phyloP scores from a whole-genome alignment of 2,113 vertebrate species.

The Columba livia region DNA sequence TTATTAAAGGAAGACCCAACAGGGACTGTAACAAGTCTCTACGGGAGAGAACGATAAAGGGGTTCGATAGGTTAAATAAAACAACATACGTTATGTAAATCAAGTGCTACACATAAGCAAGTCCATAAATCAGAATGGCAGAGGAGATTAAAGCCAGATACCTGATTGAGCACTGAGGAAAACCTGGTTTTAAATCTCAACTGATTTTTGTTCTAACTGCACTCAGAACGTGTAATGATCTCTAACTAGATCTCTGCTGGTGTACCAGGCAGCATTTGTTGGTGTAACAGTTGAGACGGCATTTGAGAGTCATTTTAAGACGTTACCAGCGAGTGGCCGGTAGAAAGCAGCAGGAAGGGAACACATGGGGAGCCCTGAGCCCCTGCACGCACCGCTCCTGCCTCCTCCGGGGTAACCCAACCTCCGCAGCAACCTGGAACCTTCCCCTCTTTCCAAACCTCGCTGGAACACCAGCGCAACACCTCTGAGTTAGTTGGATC shows the following conservation, averaged over 20 bases:
- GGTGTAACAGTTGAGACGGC: background rate
- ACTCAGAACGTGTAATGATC: background rate
- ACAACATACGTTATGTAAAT: background rate
- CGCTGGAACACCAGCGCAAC: background rate
- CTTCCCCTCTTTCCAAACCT: background rate
- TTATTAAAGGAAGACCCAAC: background rate
- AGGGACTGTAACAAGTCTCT: background rate
- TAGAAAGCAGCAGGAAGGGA: background rate
- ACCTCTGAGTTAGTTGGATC: background rate
- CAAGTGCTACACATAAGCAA: background rate
- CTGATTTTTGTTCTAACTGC: background rate
- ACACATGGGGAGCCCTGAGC: fast-evolving
- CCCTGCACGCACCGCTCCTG: background rate
- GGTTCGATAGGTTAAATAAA: background rate
- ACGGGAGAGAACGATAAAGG: background rate
- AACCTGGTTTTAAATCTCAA: background rate
- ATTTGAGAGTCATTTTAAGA: background rate
- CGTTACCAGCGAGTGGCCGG: fast-evolving
- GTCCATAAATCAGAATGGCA: background rate
- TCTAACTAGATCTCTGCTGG: background rate
- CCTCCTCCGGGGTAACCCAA: background rate
- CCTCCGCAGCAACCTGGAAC: background rate
- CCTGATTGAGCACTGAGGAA: background rate
- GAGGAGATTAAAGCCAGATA: background rate
- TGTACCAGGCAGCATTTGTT: background rate